Evolutionary conservation across 2,797 vertebrate genomes (phyloP), one percentile per base, ranked within the genome.

Genomic region (Toxotes lorentzi): DNA sequence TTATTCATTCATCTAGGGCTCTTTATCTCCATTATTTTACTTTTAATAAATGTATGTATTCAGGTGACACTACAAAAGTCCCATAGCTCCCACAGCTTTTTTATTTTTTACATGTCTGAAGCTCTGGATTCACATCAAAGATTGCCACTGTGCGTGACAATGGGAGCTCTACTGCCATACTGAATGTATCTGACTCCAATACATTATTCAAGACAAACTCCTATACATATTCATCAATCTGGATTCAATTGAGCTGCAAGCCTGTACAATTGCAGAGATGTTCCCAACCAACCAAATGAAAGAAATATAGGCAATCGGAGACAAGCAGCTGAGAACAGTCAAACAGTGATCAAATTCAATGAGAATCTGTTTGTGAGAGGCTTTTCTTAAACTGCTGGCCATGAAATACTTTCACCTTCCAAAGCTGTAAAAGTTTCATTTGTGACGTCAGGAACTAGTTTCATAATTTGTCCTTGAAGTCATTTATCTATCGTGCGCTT

Each of bases 71-170:
- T 70, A 78, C 61, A 81, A 83, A 88, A 76, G 65, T 78, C 73
- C 85, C 82, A 83, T 71, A 73, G 69, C 79, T 89, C 32, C 73
- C 81, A 70, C 75, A 81, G 69, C 73, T 59, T 76, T 81, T 76
- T 78, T 79, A 67, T 58, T 68, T 80, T 78, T 64, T 16, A 70
- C 48, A 81, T 47, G 84, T 92, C 81, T 68, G 69, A 86, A 74
- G 58, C 75, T 81, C 53, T 84, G 73, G 85, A 88, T 90, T 81
- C 89, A 91, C 89, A 91, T 94, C 92, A 94, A 91, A 93, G 86
- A 81, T 79, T 53, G 56, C 70, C 59, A 27, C 73, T 60, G 82
- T 81, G 81, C 48, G 61, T 69, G 70, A 84, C 79, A 87, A 78
- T 69, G 47, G 81, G 71, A 81, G 73, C 86, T 54, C 48, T 41